phyloP scores from a whole-genome alignment of 2,888 invertebrate genomes.

The Chymomyza procnemis region DNA sequence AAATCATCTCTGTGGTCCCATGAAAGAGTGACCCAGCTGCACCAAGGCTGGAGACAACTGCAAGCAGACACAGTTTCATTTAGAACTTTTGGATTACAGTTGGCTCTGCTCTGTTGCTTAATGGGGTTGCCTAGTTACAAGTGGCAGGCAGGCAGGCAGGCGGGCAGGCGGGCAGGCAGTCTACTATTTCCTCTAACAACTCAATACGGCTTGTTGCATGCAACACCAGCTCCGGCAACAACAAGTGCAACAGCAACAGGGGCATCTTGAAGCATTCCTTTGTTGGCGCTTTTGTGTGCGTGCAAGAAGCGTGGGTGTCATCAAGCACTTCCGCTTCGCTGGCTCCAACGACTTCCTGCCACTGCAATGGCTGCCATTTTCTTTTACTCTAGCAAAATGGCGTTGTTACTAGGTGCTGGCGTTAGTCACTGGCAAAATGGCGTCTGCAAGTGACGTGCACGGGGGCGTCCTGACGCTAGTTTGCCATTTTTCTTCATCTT shows the following conservation, averaged over 20 bases:
- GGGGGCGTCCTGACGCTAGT: conserved; percentile 51
- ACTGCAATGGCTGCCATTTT: not conserved
- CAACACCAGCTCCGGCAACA: conserved; percentile 25
- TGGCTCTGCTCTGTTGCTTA: not conserved
- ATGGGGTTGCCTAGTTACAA: not conserved
- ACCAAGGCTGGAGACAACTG: not conserved
- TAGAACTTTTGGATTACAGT: not conserved
- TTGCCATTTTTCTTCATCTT: conserved; percentile 60
- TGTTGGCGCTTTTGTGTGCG: conserved; percentile 5
- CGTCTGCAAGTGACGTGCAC: too few species aligned
- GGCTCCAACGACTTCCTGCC: not conserved
- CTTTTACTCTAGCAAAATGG: not conserved
- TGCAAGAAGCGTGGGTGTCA: not conserved
- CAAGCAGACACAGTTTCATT: not conserved
- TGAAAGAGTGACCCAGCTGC: not conserved
- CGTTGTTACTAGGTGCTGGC: conserved; percentile 13
- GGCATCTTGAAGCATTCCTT: not conserved
- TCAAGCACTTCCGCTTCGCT: conserved; percentile 1
- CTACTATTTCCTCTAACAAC: not conserved
- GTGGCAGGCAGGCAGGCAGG: not conserved
- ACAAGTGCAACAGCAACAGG: conserved; percentile 17
- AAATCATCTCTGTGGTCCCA: conserved; percentile 16
- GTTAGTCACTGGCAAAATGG: not conserved
- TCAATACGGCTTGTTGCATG: conserved; percentile 47
- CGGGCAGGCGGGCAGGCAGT: too few species aligned